Percentiles rank a stretch among this genome's conserved stretches.
Evolutionary conservation across 2,888 invertebrate genomes (phyloP).

Genomic region (Morpho deidamia): DNA sequence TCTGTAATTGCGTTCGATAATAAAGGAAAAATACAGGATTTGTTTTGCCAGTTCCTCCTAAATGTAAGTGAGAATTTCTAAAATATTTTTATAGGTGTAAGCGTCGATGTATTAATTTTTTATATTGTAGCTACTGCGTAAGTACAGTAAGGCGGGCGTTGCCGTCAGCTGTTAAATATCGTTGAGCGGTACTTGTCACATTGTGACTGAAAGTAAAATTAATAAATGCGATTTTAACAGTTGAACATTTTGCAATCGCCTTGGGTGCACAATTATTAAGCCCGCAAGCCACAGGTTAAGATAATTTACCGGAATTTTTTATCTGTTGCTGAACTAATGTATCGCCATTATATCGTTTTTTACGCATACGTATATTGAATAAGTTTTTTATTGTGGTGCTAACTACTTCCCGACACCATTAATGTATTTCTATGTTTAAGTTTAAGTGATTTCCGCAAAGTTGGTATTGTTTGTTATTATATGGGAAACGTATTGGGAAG

Average conservation of each 20-base stretch:
- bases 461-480: slow-evolving; percentile 33
- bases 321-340: slow-evolving; percentile 38
- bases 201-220: slow-evolving; percentile 5
- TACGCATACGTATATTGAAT: slow-evolving; percentile 50
- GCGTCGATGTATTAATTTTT: slow-evolving; percentile 69
- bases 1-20: slow-evolving; percentile 41
- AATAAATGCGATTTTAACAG: slow-evolving; percentile 9
- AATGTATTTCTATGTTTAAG: slow-evolving; percentile 51
- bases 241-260: slow-evolving; percentile 5
- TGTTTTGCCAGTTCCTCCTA: slow-evolving; percentile 78
- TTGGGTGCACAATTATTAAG: slow-evolving; percentile 53
- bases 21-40: slow-evolving; percentile 63
- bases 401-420: slow-evolving; percentile 55
- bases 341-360: slow-evolving; percentile 42
- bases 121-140: slow-evolving; percentile 55
- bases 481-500: slow-evolving; percentile 6
- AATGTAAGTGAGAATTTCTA: slow-evolving; percentile 77
- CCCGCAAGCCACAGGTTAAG: slow-evolving; percentile 35
- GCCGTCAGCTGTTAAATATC: slow-evolving; percentile 8
- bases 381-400: slow-evolving; percentile 64
- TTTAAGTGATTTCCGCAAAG: slow-evolving; percentile 45
- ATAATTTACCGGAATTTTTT: slow-evolving; percentile 31
- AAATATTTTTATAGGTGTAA: slow-evolving; percentile 75
- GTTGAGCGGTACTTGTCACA: slow-evolving; percentile 1
- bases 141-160: slow-evolving; percentile 32